Percentiles rank a stretch among this genome's conserved stretches.
These are phyloP conservation scores for Bedellia somnulentella DNA, from an alignment of 2,888 invertebrate species.

Conservation along the genomic window DNA sequence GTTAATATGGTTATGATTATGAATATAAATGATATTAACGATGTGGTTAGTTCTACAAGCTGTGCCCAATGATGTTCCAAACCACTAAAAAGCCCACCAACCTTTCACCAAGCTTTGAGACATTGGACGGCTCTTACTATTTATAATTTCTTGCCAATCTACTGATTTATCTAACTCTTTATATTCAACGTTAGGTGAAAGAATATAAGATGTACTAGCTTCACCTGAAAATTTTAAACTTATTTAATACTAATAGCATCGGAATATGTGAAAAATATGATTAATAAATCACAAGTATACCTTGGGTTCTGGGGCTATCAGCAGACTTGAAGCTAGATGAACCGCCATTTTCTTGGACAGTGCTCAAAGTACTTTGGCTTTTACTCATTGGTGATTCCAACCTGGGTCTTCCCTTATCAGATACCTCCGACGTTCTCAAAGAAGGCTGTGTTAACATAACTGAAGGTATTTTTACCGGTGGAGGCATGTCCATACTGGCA, in stretches of 20 bases:
- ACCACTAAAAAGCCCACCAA: constrained; percentile 33
- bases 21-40: constrained; percentile 3
- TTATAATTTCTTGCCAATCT: constrained; percentile 45
- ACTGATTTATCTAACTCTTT: constrained; percentile 55
- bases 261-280: no score
- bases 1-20: no score
- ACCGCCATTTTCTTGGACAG: constrained; percentile 33
- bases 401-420: constrained; percentile 7
- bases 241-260: constrained; percentile 1
- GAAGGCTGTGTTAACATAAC: not conserved
- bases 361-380: constrained; percentile 37
- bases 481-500: no score
- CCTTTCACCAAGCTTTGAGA: constrained; percentile 39
- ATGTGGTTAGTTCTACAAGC: no score
- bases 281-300: no score
- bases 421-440: not conserved
- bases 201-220: constrained; percentile 27
- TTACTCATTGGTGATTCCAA: constrained; percentile 40
- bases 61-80: no score
- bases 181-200: constrained; percentile 43
- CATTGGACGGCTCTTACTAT: not conserved
- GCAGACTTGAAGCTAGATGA: constrained; percentile 27
- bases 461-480: not conserved
- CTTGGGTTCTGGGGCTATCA: constrained; percentile 20
- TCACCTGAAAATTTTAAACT: constrained; percentile 42